A percentile compares a stretch with the other conserved stretches of the same genome.
phyloP scores from a whole-genome alignment of 1,140 invertebrate genomes.

The Zaprionus kolodkinae region DNA sequence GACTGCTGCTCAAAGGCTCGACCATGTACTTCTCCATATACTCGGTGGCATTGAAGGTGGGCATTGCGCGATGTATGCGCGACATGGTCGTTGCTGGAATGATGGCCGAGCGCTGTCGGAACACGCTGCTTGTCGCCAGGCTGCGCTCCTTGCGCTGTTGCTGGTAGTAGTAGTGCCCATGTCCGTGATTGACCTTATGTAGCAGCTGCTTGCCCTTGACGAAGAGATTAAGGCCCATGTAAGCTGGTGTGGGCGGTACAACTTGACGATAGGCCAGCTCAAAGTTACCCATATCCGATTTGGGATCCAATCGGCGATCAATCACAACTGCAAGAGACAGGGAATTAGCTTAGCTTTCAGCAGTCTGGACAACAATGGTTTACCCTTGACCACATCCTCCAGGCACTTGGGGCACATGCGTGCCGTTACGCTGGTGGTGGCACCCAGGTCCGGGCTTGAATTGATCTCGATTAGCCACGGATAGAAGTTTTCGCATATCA shows the following conservation, averaged over 20 bases:
- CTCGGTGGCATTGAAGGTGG: conserved; percentile 81
- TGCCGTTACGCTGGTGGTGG: conserved; percentile 94
- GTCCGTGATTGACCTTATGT: conserved; percentile 60
- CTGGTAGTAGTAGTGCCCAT: conserved; percentile 64
- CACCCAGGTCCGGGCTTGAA: conserved; percentile 95
- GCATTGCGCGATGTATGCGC: conserved; percentile 75
- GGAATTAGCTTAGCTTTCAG: neutral
- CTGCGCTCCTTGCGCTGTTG: conserved; percentile 69
- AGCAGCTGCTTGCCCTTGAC: conserved; percentile 82
- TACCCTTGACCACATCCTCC: conserved; percentile 97
- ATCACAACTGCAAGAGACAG: conserved; percentile 90
- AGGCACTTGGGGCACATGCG: conserved; percentile 93
- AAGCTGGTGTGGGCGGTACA: conserved; percentile 91
- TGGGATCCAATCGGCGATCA: conserved; percentile 91
- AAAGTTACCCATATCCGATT: conserved; percentile 93
- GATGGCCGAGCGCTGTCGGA: conserved; percentile 67
- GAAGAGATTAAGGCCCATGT: conserved; percentile 87
- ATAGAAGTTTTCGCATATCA: conserved; percentile 94
- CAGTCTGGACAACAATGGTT: conserved; percentile 4
- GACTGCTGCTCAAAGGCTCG: conserved; percentile 68
- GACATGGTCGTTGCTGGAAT: conserved; percentile 61
- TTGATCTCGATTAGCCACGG: conserved; percentile 98
- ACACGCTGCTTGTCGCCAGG: conserved; percentile 68
- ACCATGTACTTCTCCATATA: conserved; percentile 80
- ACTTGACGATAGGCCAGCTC: conserved; percentile 92